phyloP scores from a whole-genome alignment of 2,888 invertebrate genomes.

The Vandiemenella viatica region DNA sequence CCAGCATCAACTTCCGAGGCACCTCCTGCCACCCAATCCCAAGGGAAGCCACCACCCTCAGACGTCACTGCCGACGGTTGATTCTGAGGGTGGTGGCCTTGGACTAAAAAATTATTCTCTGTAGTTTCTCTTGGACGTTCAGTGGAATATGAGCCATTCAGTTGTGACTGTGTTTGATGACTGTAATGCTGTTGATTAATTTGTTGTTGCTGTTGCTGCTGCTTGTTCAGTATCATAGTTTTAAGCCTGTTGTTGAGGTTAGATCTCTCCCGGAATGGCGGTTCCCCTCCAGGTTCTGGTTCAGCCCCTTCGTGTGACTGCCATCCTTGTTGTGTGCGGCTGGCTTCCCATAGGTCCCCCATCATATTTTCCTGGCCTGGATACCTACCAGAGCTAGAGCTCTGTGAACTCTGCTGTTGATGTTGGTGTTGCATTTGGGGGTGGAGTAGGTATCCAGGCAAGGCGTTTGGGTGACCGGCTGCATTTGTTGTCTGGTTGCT shows the following conservation, averaged over 20 bases:
- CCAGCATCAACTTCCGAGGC: slow-evolving; percentile 21
- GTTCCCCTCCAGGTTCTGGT: slow-evolving; percentile 10
- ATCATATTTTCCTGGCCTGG: slow-evolving; percentile 24
- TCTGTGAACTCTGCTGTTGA: slow-evolving; percentile 73
- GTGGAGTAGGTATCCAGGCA: slow-evolving; percentile 83
- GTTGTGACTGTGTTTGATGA: background rate
- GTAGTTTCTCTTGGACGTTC: slow-evolving; percentile 6
- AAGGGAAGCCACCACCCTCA: slow-evolving; percentile 58
- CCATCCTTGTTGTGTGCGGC: background rate
- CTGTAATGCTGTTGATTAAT: slow-evolving; percentile 17
- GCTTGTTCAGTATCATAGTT: slow-evolving; percentile 80
- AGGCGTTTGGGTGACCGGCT: slow-evolving; percentile 57
- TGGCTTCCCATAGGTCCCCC: slow-evolving; percentile 1
- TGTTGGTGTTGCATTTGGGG: slow-evolving; percentile 18
- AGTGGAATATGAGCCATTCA: background rate
- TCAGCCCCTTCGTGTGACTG: slow-evolving; percentile 11
- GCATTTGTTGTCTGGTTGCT: slow-evolving; percentile 26
- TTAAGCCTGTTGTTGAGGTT: slow-evolving; percentile 73
- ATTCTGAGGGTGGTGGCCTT: slow-evolving; percentile 87
- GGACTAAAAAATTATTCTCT: slow-evolving; percentile 80
- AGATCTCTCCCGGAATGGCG: slow-evolving; percentile 38
- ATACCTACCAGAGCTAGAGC: slow-evolving; percentile 63
- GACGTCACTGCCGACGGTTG: slow-evolving; percentile 36
- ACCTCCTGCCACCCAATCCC: slow-evolving; percentile 35
- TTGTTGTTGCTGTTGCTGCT: slow-evolving; percentile 28